phyloP scores from a whole-genome alignment of 2,888 invertebrate genomes.

The Palloptera scutellata region DNA sequence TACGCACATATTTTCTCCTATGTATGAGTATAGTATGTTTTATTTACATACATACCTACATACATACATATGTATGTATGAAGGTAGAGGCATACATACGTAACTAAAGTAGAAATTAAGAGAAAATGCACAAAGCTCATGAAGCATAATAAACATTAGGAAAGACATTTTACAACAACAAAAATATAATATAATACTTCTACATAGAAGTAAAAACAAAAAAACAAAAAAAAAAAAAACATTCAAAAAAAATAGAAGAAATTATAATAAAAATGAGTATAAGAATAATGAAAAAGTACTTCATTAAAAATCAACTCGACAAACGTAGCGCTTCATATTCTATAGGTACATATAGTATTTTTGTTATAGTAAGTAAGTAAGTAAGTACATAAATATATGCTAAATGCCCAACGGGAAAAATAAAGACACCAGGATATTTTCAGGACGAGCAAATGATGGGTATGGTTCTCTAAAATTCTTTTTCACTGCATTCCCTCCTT shows the following conservation, averaged over 20 bases:
- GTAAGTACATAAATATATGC: too few species aligned
- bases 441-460: too few species aligned
- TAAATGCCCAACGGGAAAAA: too few species aligned
- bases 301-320: constrained; percentile 26
- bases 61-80: background rate
- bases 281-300: constrained; percentile 30
- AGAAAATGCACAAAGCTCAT: constrained; percentile 23
- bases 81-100: background rate
- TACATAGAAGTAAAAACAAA: background rate
- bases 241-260: constrained; percentile 2
- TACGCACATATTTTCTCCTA: background rate
- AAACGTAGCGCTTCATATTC: too few species aligned
- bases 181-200: background rate
- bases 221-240: constrained; percentile 3
- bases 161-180: too few species aligned
- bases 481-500: too few species aligned
- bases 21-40: background rate
- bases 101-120: constrained; percentile 23
- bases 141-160: constrained; percentile 2
- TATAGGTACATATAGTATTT: too few species aligned
- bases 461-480: too few species aligned
- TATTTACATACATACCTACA: background rate
- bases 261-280: constrained; percentile 17
- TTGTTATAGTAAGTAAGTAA: too few species aligned
- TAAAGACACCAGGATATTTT: too few species aligned